phyloP scores from a whole-genome alignment of 2,797 vertebrate genomes.

The Hapalemur alaotrensis region DNA sequence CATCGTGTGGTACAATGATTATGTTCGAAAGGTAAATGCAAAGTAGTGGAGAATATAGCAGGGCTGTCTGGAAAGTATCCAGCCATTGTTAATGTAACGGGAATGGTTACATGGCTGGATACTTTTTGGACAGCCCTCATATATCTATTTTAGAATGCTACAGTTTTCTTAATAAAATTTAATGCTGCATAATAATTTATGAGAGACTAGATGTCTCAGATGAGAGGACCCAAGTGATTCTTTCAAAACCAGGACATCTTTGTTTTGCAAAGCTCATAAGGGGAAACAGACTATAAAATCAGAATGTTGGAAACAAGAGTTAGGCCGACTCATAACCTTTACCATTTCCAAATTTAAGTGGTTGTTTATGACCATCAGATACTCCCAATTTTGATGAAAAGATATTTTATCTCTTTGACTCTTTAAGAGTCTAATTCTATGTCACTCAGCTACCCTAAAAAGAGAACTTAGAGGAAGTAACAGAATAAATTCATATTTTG shows the following conservation, averaged over 20 bases:
- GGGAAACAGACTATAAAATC: background rate
- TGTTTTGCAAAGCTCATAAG: background rate
- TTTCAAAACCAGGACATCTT: background rate
- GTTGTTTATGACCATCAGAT: background rate
- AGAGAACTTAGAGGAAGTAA: background rate
- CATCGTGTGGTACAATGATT: slow-evolving; percentile 73
- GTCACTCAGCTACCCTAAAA: background rate
- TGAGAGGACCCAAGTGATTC: background rate
- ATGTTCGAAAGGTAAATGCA: slow-evolving; percentile 17
- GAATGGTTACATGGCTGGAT: too few species aligned
- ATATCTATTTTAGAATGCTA: background rate
- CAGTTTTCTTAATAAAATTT: background rate
- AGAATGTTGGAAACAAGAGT: background rate
- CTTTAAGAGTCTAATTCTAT: background rate
- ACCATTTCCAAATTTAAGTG: background rate
- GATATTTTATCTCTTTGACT: background rate
- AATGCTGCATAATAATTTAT: slow-evolving; percentile 17
- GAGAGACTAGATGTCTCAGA: background rate
- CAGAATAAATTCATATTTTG: background rate
- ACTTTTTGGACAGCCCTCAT: background rate
- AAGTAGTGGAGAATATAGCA: background rate
- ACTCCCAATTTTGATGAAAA: background rate
- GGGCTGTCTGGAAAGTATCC: too few species aligned
- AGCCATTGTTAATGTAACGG: too few species aligned
- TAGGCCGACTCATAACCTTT: background rate